phyloP scores from a whole-genome alignment of 2,797 vertebrate genomes.

The Peromyscus melanophrys region DNA sequence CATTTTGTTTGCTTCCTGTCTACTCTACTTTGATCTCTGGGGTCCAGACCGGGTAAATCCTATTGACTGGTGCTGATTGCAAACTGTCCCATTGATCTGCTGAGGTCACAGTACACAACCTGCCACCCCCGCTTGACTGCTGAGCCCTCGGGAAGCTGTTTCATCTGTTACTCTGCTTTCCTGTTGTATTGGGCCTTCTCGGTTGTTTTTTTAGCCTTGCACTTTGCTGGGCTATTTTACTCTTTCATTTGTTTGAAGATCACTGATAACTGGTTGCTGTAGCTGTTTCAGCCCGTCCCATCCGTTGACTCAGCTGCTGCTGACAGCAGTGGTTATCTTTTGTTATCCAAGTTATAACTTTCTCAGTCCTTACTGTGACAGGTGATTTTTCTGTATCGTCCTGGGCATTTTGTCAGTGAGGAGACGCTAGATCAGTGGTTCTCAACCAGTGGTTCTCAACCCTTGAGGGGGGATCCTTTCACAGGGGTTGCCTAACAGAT shows the following conservation, averaged over 20 bases:
- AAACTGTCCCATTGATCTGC: not conserved
- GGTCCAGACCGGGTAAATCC: not conserved
- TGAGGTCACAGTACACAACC: not conserved
- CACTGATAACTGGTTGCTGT: not conserved
- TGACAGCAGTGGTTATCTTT: constrained; percentile 44
- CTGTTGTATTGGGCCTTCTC: not conserved
- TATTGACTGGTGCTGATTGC: not conserved
- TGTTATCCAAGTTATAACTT: constrained; percentile 35
- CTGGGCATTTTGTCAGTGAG: not conserved
- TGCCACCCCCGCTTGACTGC: not conserved
- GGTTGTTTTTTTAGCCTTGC: not conserved
- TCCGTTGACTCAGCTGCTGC: not conserved
- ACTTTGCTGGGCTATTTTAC: constrained; percentile 6
- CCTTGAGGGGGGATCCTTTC: not conserved
- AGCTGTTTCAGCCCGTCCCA: not conserved
- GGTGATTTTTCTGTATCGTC: not conserved
- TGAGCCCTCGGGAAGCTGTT: not conserved
- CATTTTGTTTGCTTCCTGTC: not conserved
- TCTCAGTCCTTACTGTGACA: constrained; percentile 22
- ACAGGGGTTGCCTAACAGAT: not conserved
- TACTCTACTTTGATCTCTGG: not conserved
- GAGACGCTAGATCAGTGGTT: not conserved
- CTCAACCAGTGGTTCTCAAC: too few relatives aligned
- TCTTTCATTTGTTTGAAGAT: constrained; percentile 55
- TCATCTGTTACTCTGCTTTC: not conserved